phyloP scores from a whole-genome alignment of 2,888 invertebrate species.

The Perithous albicinctus region DNA sequence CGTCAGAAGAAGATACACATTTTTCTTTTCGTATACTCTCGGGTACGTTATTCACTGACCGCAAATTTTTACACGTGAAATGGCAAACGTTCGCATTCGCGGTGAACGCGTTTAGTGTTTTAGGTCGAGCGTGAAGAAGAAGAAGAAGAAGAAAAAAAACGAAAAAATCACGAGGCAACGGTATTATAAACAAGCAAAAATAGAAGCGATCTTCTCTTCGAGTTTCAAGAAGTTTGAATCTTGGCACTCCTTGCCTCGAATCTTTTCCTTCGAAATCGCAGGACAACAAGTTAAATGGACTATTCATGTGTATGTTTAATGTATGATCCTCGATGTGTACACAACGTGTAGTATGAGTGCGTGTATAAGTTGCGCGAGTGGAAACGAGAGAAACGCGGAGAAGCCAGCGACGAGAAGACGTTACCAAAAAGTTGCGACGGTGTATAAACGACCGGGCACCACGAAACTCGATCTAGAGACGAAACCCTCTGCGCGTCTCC shows the following conservation, averaged over 20 bases:
- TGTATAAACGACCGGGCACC: constrained; percentile 52
- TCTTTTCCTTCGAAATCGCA: constrained; percentile 13
- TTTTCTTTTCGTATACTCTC: background rate
- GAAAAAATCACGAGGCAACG: too few species aligned
- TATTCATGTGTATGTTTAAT: constrained; percentile 63
- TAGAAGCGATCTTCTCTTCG: constrained; percentile 18
- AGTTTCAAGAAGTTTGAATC: constrained; percentile 47
- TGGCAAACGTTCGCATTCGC: constrained; percentile 26
- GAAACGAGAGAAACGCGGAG: constrained; percentile 43
- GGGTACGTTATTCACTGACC: constrained; percentile 41
- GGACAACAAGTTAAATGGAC: constrained; percentile 68
- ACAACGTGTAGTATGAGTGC: constrained; percentile 3
- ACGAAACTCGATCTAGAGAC: constrained; percentile 65
- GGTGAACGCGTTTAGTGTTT: constrained; percentile 48
- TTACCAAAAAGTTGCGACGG: constrained; percentile 59
- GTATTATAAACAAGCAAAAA: constrained; percentile 32
- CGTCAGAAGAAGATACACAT: constrained; percentile 7
- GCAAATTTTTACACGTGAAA: constrained; percentile 46
- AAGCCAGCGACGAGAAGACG: constrained; percentile 42
- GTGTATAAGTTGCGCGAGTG: background rate
- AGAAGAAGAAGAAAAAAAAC: constrained; percentile 8
- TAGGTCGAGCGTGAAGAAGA: constrained; percentile 38
- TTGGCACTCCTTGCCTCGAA: constrained; percentile 27
- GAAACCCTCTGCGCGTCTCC: constrained; percentile 20
- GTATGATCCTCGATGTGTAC: constrained; percentile 49